Evolutionary conservation across 2,113 vertebrate genomes (phyloP), one percentile per base, ranked within the genome.

Genomic region (Steatornis caripensis): DNA sequence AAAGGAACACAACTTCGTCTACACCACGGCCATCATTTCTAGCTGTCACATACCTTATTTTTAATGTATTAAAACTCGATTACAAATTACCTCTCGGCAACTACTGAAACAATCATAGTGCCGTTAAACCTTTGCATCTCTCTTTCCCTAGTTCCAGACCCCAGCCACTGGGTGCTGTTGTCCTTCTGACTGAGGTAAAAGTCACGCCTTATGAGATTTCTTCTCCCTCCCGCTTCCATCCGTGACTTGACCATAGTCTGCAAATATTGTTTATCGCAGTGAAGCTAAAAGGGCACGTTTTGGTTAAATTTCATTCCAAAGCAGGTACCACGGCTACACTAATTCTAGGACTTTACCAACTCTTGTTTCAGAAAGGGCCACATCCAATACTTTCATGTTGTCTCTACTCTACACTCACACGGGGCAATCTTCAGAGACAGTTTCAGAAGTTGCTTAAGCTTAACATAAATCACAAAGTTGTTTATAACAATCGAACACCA

Each of bases 11-110:
- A 65, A 13, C 51, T 76, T 74, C 66, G 45, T 6, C 53, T 13
- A 12, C 5, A 55, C 15, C 78, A 46, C 1, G 0, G 6, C 15
- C 0, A 0, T n/a, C 24, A 70, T 22, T 78, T 88, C 34, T 29
- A 51, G 49, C 30, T 66, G 34, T 23, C 41, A 61, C 10, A 34
- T 1, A 61, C 19, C 39, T 74, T 19, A 36, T 6, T 84, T 85
- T 87, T 71, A 70, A 71, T 29, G 32, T 8, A 62, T 68, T 53
- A 75, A 66, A 30, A 78, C 66, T 22, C 18, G 18, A 54, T 37
- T 5, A 70, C 53, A 22, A 84, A 54, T 29, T n/a, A 26, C 9
- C 11, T 72, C 60, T 61, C 32, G 12, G 68, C 24, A 66, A 60
- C 15, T 45, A 46, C 10, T 32, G 46, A 75, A 61, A 27, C 43